Base-by-base conservation (phyloP, 2,797 vertebrate species). In the Sebastolobus altivelis region DNA sequence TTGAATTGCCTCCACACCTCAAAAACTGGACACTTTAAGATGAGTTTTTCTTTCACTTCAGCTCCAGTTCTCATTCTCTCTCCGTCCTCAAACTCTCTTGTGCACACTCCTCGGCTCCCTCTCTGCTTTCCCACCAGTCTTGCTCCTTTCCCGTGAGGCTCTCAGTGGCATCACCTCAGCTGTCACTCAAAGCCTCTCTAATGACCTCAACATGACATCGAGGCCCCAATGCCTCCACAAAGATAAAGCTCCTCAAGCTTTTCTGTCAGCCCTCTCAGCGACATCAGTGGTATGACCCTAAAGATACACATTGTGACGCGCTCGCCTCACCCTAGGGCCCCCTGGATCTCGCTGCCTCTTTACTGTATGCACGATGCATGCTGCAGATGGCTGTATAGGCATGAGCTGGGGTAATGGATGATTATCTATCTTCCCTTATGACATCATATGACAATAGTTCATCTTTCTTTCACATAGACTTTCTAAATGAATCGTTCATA, bases 181-280 rank as follows among this genome's bases (percentile, higher is more conserved):
- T 91, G 89, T 92, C 92, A 93, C 81, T 94, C 93, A 92, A 72
- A 87, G 80, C 35, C 74, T 83, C 80, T 86, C 81, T 84, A 90
- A 93, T 88, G 91, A 94, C 92, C 93, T 92, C 92, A 80, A 77
- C 72, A 66, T 85, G 85, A 91, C 92, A 92, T 91, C 74, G 31
- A 86, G 79, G 74, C 75, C 86, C 78, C 85, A 75, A 22, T 86
- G 88, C 74, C 81, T 90, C 85, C 68, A 74, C 49, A 78, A 63
- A 79, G 72, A 88, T 81, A 85, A 85, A 89, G 65, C 80, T 91
- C 81, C 79, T 84, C 61, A 73, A 86, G 82, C 77, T 83, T 80
- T 75, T 71, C 76, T 87, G 74, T 88, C 88, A 88, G 66, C 61
- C 58, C 77, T 80, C 73, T 85, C 35, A 66, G 79, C 61, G 14